phyloP scores from a whole-genome alignment of 37 sponge, comb jelly and placozoan genomes.

The Axinella damicornis region DNA sequence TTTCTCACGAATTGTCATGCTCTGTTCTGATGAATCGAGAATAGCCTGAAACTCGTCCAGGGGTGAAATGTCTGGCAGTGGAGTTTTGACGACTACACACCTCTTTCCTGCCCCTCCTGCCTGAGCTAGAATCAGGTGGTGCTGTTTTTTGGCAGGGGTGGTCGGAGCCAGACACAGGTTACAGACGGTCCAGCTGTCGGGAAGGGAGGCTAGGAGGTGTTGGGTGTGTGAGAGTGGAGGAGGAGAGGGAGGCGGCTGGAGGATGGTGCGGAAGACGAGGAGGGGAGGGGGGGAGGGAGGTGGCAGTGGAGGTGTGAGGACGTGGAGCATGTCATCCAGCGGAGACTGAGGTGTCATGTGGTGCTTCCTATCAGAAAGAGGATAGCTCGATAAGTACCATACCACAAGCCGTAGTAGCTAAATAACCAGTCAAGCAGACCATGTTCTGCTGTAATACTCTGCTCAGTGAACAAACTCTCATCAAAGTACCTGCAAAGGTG shows the following conservation, averaged over 20 bases:
- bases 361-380: too few relatives aligned
- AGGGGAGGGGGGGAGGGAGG: constrained; percentile 17
- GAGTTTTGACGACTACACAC: background rate
- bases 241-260: constrained; percentile 4
- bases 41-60: background rate
- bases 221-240: constrained; percentile 27
- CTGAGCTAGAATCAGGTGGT: background rate
- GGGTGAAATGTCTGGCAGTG: background rate
- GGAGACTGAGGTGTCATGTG: background rate
- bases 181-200: constrained; percentile 37
- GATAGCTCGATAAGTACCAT: too few relatives aligned
- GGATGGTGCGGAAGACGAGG: background rate
- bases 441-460: too few relatives aligned
- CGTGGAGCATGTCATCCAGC: background rate
- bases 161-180: constrained; percentile 32
- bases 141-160: background rate
- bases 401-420: too few relatives aligned
- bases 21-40: constrained; percentile 6
- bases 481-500: too few relatives aligned
- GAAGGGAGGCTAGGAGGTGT: constrained; percentile 23
- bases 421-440: too few relatives aligned
- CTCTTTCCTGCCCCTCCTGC: background rate
- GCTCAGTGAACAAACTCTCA: too few relatives aligned
- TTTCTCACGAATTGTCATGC: constrained; percentile 19
- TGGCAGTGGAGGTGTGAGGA: background rate